These are phyloP conservation scores for Apodemia duryi DNA, from an alignment of 2,888 invertebrate genomes.

Conservation along the genomic window DNA sequence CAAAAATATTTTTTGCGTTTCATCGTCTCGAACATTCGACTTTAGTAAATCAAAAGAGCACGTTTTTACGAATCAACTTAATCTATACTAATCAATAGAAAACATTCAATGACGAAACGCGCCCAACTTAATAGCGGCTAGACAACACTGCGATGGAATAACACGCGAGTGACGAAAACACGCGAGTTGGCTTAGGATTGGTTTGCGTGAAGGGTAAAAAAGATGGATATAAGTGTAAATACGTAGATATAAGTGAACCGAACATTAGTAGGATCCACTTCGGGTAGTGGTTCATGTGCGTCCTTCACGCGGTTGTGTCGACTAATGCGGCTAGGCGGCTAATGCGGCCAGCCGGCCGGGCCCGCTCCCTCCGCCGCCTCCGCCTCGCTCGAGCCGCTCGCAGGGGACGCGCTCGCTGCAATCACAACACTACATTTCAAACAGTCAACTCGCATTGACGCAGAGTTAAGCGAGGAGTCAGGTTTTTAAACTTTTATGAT, in stretches of 20 bases:
- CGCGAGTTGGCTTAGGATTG: conserved; percentile 2
- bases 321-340: neutral
- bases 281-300: too few relatives aligned
- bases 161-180: conserved; percentile 10
- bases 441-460: too few relatives aligned
- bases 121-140: conserved; percentile 73
- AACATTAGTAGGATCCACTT: too few relatives aligned
- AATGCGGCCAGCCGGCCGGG: conserved; percentile 27
- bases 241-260: neutral
- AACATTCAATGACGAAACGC: conserved; percentile 58
- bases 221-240: too few relatives aligned
- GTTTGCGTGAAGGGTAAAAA: conserved; percentile 10
- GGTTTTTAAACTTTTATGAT: too few relatives aligned
- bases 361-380: conserved; percentile 28
- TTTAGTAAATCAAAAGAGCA: conserved; percentile 5
- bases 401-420: conserved; percentile 49
- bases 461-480: too few relatives aligned
- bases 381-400: conserved; percentile 35
- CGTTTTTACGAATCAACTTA: conserved; percentile 5
- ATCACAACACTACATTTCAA: neutral
- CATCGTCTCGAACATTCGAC: conserved; percentile 1
- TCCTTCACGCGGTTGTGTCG: neutral
- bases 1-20: conserved; percentile 12
- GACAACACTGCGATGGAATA: conserved; percentile 36
- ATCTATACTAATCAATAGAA: conserved; percentile 6